Percentiles rank a stretch among this genome's conserved stretches.
Evolutionary conservation across 2,113 vertebrate genomes (phyloP).

Genomic region (Dasyprocta punctata): DNA sequence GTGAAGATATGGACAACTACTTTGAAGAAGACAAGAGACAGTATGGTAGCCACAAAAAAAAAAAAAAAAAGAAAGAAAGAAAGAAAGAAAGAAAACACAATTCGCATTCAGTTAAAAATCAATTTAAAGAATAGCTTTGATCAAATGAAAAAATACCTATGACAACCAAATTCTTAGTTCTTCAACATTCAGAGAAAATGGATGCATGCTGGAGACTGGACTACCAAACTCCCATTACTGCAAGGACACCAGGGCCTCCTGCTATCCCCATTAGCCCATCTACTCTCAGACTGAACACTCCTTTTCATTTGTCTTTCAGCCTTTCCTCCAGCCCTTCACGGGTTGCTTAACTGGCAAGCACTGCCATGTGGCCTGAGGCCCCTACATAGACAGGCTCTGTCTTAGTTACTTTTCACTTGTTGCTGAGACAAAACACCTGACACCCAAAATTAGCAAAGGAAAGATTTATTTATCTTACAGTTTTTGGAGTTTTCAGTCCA

Average conservation of each 20-base stretch:
- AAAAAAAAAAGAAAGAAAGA: no score
- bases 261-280: background rate
- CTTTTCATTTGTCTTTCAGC: background rate
- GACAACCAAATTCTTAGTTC: background rate
- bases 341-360: background rate
- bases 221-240: background rate
- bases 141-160: background rate
- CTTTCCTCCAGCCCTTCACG: background rate
- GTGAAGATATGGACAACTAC: no score
- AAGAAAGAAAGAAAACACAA: background rate
- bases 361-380: background rate
- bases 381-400: accelerated
- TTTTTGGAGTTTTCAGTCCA: no score
- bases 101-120: background rate
- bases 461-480: no score
- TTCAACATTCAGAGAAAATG: background rate
- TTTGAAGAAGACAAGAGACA: no score
- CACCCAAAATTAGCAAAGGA: no score
- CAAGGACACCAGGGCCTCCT: accelerated
- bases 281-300: background rate
- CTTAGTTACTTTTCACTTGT: no score
- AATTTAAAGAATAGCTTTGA: background rate
- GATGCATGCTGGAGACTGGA: no score
- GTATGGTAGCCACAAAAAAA: no score
- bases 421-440: no score